Evolutionary conservation across 1,140 invertebrate species (phyloP).

Genomic region (Drosophila trapezifrons): DNA sequence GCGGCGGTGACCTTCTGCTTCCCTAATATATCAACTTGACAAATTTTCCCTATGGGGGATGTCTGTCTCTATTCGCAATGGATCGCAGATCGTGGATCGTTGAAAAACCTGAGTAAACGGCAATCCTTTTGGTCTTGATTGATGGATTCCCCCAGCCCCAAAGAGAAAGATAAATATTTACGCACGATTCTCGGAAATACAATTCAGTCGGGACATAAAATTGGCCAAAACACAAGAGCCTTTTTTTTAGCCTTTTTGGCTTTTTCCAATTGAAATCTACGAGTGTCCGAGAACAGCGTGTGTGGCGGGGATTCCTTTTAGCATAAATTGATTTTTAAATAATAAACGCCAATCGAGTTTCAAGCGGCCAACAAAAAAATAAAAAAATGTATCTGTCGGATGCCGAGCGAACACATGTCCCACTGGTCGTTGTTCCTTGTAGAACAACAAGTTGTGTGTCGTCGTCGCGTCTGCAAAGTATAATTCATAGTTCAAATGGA

Average conservation of each 20-base stretch:
- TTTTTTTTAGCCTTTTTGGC: conserved; percentile 5
- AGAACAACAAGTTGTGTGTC: conserved; percentile 60
- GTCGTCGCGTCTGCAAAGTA: conserved; percentile 69
- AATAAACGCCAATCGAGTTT: conserved; percentile 60
- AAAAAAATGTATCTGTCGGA: conserved; percentile 36
- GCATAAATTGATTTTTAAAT: conserved; percentile 65
- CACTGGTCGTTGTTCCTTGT: conserved; percentile 19
- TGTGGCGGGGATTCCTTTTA: conserved; percentile 53
- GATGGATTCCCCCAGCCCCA: conserved; percentile 44
- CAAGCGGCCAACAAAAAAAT: conserved; percentile 44
- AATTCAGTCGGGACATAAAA: conserved; percentile 61
- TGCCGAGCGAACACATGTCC: conserved; percentile 55
- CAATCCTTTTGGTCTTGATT: conserved; percentile 50
- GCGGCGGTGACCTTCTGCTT: conserved; percentile 34
- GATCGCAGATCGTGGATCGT: conserved; percentile 6
- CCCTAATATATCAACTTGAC: conserved; percentile 58
- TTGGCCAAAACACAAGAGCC: conserved; percentile 38
- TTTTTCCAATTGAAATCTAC: conserved; percentile 25
- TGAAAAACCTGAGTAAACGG: conserved; percentile 28
- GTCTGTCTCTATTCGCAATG: background rate
- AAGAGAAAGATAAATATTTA: conserved; percentile 63
- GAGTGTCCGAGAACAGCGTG: conserved; percentile 15
- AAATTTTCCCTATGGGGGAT: conserved; percentile 45
- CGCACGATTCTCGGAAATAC: conserved; percentile 67
- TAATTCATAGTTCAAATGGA: conserved; percentile 71